Evolutionary conservation across 53 echinoderm and acorn worm species (phyloP).

Genomic region (Antedon mediterranea): DNA sequence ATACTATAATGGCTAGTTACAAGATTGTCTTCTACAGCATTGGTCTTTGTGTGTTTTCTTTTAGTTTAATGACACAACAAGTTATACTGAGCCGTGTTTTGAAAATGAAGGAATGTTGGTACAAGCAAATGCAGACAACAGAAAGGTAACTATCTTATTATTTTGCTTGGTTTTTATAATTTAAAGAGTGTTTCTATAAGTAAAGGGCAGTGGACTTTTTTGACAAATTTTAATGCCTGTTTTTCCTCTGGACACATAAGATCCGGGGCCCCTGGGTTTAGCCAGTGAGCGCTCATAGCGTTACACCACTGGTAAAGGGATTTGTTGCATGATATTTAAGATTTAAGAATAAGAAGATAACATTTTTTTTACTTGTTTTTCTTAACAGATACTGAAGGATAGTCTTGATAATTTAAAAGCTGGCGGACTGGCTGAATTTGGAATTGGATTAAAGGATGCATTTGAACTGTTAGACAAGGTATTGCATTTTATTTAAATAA

Average conservation of each 20-base stretch:
- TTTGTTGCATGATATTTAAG: too few species aligned
- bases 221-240: too few species aligned
- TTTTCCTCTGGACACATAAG: too few species aligned
- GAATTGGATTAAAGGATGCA: slow-evolving; percentile 27
- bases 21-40: too few species aligned
- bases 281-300: too few species aligned
- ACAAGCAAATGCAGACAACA: slow-evolving; percentile 80
- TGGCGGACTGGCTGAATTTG: slow-evolving; percentile 42
- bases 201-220: too few species aligned
- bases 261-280: too few species aligned
- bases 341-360: neutral
- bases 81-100: slow-evolving; percentile 51
- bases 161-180: too few species aligned
- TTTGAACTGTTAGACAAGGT: slow-evolving; percentile 45
- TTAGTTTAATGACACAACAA: slow-evolving; percentile 57
- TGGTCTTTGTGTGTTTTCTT: too few species aligned
- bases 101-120: slow-evolving; percentile 53
- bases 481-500: slow-evolving; percentile 1
- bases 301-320: too few species aligned
- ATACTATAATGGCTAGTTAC: too few species aligned
- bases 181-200: too few species aligned
- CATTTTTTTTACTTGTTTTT: neutral
- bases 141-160: slow-evolving; percentile 29
- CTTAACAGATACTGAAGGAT: slow-evolving; percentile 51
- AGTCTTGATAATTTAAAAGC: slow-evolving; percentile 26